These are phyloP conservation scores for Rotaria magnacalcarata DNA, from an alignment of 2,888 invertebrate genomes.

Conservation along the genomic window DNA sequence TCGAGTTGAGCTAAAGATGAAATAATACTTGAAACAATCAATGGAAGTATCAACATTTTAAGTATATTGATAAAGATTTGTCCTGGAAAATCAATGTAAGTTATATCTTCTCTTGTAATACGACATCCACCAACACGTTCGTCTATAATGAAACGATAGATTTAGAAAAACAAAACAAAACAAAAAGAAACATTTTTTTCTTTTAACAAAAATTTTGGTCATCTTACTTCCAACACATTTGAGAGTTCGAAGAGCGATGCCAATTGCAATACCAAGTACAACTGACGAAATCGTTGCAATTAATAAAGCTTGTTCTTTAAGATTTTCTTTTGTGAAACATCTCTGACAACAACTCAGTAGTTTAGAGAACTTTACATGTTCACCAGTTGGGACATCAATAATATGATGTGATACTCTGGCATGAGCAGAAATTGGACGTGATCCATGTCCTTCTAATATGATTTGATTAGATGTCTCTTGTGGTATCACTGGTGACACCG, in stretches of 20 bases:
- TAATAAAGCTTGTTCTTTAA: constrained; percentile 27
- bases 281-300: neutral
- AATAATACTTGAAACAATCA: constrained; percentile 67
- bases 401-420: neutral
- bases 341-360: neutral
- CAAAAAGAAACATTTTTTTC: too few species aligned
- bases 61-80: constrained; percentile 68
- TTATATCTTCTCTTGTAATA: constrained; percentile 1
- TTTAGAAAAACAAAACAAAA: too few species aligned
- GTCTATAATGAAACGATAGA: neutral
- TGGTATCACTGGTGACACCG: neutral
- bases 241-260: neutral
- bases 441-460: neutral
- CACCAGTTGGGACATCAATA: neutral
- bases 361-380: neutral
- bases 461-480: neutral
- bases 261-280: neutral
- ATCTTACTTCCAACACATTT: neutral
- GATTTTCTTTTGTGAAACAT: neutral
- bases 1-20: constrained; percentile 67
- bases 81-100: constrained; percentile 66
- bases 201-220: too few species aligned
- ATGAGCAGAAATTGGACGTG: neutral
- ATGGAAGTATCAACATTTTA: constrained; percentile 69
- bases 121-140: constrained; percentile 1